A percentile compares a stretch with the other conserved stretches of the same genome.
Evolutionary conservation across 35 echinoderm and acorn worm genomes (phyloP).

Genomic region (Patiria miniata): DNA sequence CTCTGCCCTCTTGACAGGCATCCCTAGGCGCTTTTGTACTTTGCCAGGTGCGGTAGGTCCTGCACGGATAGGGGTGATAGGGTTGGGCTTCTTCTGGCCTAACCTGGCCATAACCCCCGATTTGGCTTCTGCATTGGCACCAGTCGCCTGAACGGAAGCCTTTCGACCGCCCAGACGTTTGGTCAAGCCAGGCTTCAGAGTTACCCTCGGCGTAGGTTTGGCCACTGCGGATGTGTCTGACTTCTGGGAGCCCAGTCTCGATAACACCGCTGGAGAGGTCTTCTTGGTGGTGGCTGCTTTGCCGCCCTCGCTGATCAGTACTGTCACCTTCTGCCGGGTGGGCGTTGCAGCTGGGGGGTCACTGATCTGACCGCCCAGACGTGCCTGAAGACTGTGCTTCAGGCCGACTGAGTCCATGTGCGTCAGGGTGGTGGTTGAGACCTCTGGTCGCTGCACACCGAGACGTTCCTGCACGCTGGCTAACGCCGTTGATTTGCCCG

Average conservation of each 20-base stretch:
- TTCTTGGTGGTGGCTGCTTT: not conserved
- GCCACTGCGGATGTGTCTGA: not conserved
- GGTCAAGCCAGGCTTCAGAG: not conserved
- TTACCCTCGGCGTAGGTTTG: not conserved
- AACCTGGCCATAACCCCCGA: constrained; percentile 37
- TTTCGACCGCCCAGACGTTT: not conserved
- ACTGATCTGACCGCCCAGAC: constrained; percentile 33
- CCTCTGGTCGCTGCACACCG: constrained; percentile 49
- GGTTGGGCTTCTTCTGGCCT: not conserved
- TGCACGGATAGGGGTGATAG: not conserved
- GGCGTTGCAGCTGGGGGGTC: not conserved
- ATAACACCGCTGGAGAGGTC: constrained; percentile 5
- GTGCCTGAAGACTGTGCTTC: constrained; percentile 50
- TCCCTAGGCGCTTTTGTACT: not conserved
- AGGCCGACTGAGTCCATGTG: constrained; percentile 60
- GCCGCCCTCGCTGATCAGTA: not conserved
- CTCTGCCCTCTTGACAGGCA: not conserved
- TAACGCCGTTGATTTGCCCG: not conserved
- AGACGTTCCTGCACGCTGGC: constrained; percentile 36
- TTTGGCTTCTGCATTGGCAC: not conserved
- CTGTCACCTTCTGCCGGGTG: not conserved
- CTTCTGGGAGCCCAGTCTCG: constrained; percentile 19
- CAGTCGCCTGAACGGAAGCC: not conserved
- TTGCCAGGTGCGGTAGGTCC: not conserved
- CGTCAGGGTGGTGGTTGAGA: constrained; percentile 55